Conservation (phyloP, 2,113 vertebrate species). For the Pteropus alecto region DNA sequence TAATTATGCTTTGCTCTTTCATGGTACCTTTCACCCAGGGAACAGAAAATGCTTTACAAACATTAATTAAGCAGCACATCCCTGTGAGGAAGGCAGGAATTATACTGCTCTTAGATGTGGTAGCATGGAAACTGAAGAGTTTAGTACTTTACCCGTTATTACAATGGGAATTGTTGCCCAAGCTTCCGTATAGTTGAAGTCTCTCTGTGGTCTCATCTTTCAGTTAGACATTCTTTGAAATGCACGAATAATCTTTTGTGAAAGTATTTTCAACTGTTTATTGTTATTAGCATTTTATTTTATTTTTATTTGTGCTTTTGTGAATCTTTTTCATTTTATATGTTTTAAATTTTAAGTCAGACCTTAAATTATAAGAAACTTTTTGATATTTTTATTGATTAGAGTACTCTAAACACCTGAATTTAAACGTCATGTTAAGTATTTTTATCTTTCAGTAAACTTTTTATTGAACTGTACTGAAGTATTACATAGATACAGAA, state of each 20-base stretch:
- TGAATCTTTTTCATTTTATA: background rate
- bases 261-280: constrained; percentile 13
- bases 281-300: background rate
- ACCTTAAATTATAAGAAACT: background rate
- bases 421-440: background rate
- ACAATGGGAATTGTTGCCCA: background rate
- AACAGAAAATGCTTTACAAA: constrained; percentile 50
- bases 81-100: constrained; percentile 52
- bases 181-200: background rate
- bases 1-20: constrained; percentile 40
- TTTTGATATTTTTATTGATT: background rate
- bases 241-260: background rate
- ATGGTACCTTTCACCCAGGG: constrained; percentile 55
- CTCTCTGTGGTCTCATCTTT: constrained; percentile 8
- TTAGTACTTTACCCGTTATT: constrained; percentile 19
- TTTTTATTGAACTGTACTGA: background rate
- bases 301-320: background rate
- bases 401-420: background rate
- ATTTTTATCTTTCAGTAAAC: background rate
- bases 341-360: background rate
- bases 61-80: constrained; percentile 64
- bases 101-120: background rate
- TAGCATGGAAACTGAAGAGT: constrained; percentile 19
- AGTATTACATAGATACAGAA: background rate
- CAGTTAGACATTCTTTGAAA: constrained; percentile 1